Conservation (phyloP, 2,797 vertebrate species). For the Coregonus ussuriensis region DNA sequence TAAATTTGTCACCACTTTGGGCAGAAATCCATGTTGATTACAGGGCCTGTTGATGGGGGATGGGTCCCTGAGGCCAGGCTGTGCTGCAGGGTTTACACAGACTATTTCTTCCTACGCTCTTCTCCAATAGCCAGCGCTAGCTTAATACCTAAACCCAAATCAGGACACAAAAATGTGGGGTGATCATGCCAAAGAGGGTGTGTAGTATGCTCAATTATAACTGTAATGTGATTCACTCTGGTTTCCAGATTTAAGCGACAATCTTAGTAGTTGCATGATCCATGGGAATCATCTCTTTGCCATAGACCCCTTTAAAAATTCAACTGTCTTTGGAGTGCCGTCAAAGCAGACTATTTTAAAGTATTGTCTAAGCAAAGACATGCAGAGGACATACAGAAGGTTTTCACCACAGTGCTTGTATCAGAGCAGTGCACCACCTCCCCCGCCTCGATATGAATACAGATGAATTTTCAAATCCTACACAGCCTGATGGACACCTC, state of each 20-base stretch:
- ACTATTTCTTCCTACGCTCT: background rate
- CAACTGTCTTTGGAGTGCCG: background rate
- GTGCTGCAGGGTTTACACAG: background rate
- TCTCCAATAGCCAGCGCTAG: no score
- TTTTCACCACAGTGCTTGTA: background rate
- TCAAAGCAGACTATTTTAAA: background rate
- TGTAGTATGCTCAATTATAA: background rate
- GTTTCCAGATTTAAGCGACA: background rate
- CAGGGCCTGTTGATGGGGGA: conserved; percentile 43
- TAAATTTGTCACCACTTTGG: conserved; percentile 55
- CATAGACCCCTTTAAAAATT: background rate
- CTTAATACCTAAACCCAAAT: background rate
- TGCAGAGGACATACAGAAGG: background rate
- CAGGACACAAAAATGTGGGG: background rate
- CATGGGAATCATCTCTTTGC: background rate
- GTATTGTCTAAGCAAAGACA: background rate
- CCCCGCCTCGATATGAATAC: background rate
- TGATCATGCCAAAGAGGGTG: background rate
- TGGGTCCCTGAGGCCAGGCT: background rate
- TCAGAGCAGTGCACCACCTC: background rate
- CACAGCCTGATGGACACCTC: background rate
- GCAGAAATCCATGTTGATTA: conserved; percentile 59
- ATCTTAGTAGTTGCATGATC: background rate
- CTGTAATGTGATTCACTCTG: background rate
- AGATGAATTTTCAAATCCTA: background rate